phyloP scores from a whole-genome alignment of 2,113 vertebrate species.

The Bombycilla garrulus region DNA sequence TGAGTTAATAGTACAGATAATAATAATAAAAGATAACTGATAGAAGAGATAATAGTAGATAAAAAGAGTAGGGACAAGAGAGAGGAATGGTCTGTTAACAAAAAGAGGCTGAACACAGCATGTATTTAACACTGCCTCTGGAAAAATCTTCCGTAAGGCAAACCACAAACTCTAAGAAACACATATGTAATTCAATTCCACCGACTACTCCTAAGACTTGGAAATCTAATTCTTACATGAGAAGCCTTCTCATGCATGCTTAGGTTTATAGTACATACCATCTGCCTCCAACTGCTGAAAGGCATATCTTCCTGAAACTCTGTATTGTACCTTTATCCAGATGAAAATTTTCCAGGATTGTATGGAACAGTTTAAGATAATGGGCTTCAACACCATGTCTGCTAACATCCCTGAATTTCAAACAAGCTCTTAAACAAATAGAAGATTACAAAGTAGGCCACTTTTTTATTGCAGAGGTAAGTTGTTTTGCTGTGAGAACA shows the following conservation, averaged over 20 bases:
- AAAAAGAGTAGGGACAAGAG: neutral
- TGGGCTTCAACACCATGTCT: neutral
- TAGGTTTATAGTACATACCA: neutral
- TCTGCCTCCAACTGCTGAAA: neutral
- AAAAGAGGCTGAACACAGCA: neutral
- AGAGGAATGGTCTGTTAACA: neutral
- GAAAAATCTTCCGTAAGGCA: neutral
- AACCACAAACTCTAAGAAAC: neutral
- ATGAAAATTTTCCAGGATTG: neutral
- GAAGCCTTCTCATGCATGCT: neutral
- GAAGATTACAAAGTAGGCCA: neutral
- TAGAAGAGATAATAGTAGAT: neutral
- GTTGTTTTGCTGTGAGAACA: neutral
- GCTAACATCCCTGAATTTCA: neutral
- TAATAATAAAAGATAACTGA: neutral
- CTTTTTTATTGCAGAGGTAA: neutral
- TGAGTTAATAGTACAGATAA: neutral
- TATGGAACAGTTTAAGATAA: neutral
- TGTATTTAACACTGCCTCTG: neutral
- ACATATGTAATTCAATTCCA: neutral
- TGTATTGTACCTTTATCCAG: neutral
- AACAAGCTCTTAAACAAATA: neutral
- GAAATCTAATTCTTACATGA: neutral
- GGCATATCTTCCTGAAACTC: neutral
- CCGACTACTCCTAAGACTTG: neutral